Evolutionary conservation across 2,797 vertebrate genomes (phyloP).

Genomic region (Galago senegalensis): DNA sequence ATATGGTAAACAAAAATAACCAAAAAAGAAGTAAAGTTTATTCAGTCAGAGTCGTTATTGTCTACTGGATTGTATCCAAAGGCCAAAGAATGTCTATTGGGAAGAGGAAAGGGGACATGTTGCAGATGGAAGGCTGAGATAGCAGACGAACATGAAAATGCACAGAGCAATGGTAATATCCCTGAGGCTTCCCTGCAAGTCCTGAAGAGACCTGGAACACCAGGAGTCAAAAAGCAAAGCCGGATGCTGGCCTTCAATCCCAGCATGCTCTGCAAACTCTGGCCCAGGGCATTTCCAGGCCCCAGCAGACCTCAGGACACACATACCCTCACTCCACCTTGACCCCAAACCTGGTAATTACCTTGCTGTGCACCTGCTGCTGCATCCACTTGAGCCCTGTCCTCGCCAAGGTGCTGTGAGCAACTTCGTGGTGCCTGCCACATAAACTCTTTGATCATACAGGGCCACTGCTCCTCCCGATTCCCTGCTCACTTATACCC

Average conservation of each 20-base stretch:
- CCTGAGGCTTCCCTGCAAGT: not conserved
- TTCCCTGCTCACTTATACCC: not conserved
- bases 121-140: not conserved
- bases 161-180: not conserved
- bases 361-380: not conserved
- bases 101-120: not conserved
- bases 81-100: not conserved
- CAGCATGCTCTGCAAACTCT: not conserved
- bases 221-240: not conserved
- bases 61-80: not conserved
- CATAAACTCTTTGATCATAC: not conserved
- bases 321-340: not conserved
- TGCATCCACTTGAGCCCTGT: not conserved
- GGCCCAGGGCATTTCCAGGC: not conserved
- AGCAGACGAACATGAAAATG: not conserved
- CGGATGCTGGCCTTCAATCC: not conserved
- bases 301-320: not conserved
- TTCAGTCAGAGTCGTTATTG: not conserved
- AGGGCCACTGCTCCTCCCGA: rapidly evolving
- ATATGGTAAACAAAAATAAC: not conserved
- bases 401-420: not conserved
- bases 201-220: not conserved
- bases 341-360: not conserved
- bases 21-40: not conserved
- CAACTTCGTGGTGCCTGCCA: not conserved